phyloP scores from a whole-genome alignment of 2,113 vertebrate genomes.

The Cavia porcellus region DNA sequence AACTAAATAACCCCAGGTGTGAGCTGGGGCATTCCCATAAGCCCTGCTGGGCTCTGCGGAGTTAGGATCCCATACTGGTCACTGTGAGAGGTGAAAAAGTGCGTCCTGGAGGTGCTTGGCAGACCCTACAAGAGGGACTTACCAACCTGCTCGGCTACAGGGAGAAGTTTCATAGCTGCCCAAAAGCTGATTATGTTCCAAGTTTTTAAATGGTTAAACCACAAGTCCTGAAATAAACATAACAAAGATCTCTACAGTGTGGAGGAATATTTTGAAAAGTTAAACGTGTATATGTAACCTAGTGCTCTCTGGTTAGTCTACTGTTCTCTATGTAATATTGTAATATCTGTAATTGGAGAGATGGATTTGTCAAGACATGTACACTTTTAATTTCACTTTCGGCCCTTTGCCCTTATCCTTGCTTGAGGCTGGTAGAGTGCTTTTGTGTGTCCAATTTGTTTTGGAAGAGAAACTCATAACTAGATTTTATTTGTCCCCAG shows the following conservation, averaged over 20 bases:
- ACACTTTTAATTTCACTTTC: slow-evolving; percentile 8
- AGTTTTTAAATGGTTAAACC: neutral
- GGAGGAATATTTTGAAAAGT: slow-evolving; percentile 8
- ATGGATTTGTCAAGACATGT: slow-evolving; percentile 52
- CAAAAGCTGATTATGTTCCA: neutral
- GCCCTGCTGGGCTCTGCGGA: neutral
- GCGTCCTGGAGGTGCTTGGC: neutral
- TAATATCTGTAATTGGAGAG: slow-evolving; percentile 18
- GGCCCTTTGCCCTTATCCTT: neutral
- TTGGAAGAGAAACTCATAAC: slow-evolving; percentile 12
- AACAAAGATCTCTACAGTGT: neutral
- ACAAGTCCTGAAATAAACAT: slow-evolving; percentile 36
- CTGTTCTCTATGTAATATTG: slow-evolving; percentile 27
- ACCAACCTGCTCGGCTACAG: neutral
- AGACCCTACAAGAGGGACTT: neutral
- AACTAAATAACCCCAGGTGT: neutral
- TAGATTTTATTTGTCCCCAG: neutral
- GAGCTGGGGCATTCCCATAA: neutral
- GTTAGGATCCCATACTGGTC: neutral
- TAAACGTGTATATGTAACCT: neutral
- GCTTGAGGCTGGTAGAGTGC: neutral
- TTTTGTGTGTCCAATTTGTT: neutral
- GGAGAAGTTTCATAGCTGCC: neutral
- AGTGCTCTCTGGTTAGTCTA: neutral
- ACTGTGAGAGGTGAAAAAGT: neutral